These are phyloP conservation scores for Pinctada fucata DNA, from an alignment of 2,888 invertebrate genomes.

Conservation along the genomic window DNA sequence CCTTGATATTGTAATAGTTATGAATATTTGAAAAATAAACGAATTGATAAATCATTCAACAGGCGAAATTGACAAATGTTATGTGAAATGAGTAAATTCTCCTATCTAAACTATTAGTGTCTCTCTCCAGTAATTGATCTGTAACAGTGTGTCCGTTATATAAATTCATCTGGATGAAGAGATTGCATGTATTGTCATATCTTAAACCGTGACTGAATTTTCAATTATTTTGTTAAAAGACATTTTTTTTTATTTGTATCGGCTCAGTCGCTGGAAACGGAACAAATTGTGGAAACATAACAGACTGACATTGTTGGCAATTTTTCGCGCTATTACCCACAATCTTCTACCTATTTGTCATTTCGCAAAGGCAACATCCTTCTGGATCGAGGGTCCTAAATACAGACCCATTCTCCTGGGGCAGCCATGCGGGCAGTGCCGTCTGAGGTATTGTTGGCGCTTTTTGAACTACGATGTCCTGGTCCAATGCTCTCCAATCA, in stretches of 20 bases:
- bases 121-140: too few species aligned
- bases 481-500: slow-evolving; percentile 24
- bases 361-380: not conserved
- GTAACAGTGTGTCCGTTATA: too few species aligned
- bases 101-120: too few species aligned
- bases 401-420: slow-evolving; percentile 14
- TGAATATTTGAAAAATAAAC: too few species aligned
- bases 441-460: slow-evolving; percentile 5
- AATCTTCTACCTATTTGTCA: slow-evolving; percentile 21
- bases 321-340: slow-evolving; percentile 23
- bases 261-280: slow-evolving; percentile 12
- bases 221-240: not conserved
- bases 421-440: slow-evolving; percentile 15
- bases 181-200: too few species aligned
- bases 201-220: not conserved
- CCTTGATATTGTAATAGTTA: too few species aligned
- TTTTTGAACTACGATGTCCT: slow-evolving; percentile 11
- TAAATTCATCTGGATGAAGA: too few species aligned
- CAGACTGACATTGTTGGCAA: slow-evolving; percentile 17
- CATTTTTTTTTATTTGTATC: not conserved
- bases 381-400: slow-evolving; percentile 9
- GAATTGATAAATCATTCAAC: too few species aligned
- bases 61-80: too few species aligned
- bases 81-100: too few species aligned
- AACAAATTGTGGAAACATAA: slow-evolving; percentile 13